Evolutionary conservation across 2,113 vertebrate genomes (phyloP).

Genomic region (Triplophysa dalaica): DNA sequence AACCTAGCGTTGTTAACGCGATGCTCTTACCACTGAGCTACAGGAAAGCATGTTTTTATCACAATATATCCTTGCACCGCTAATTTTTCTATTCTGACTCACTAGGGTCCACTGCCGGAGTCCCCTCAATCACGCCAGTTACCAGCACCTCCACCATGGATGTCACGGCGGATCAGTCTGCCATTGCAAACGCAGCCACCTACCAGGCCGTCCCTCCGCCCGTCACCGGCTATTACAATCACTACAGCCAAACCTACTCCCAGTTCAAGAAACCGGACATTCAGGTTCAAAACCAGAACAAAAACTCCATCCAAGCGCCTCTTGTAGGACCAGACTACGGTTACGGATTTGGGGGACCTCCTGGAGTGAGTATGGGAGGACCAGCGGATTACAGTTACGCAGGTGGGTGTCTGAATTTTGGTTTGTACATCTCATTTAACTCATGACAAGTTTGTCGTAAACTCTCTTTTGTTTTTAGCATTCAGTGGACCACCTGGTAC

Average conservation of each 20-base stretch:
- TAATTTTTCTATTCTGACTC: background rate
- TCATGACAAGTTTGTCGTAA: background rate
- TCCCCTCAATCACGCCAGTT: background rate
- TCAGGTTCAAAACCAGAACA: conserved; percentile 20
- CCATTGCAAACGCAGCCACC: background rate
- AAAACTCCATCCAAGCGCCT: conserved; percentile 29
- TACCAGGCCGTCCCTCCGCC: conserved; percentile 52
- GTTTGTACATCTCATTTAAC: background rate
- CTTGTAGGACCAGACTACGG: conserved; percentile 57
- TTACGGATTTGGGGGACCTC: conserved; percentile 45
- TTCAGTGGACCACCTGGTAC: conserved; percentile 35
- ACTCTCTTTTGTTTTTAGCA: conserved; percentile 20
- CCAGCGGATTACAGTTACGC: conserved; percentile 42
- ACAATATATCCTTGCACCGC: too few relatives aligned
- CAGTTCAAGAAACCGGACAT: conserved; percentile 41
- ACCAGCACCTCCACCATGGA: background rate
- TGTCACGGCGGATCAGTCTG: conserved; percentile 3
- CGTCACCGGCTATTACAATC: conserved; percentile 40
- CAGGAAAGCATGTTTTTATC: too few relatives aligned
- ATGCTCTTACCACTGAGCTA: too few relatives aligned
- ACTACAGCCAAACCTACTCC: conserved; percentile 48
- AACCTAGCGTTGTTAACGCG: too few relatives aligned
- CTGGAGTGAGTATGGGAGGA: conserved; percentile 18
- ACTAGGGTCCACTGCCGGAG: background rate
- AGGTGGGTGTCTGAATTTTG: conserved; percentile 35